phyloP scores from a whole-genome alignment of 2,888 invertebrate species.

The Papilio protenor region DNA sequence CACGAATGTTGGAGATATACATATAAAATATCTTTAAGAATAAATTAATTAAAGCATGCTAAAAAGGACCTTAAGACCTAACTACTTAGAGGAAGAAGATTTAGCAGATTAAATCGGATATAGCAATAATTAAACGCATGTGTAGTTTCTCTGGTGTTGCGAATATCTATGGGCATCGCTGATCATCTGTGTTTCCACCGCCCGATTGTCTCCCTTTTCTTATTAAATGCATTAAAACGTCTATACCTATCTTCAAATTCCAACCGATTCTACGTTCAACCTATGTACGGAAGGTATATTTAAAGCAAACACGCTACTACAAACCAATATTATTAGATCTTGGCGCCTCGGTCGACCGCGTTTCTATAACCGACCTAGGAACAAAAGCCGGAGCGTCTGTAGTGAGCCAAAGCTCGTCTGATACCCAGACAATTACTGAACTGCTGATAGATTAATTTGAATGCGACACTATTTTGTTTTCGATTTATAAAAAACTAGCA shows the following conservation, averaged over 20 bases:
- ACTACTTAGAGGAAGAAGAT: too few species aligned
- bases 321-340: constrained; percentile 32
- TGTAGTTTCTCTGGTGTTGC: too few species aligned
- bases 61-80: too few species aligned
- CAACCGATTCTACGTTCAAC: background rate
- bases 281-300: background rate
- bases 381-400: constrained; percentile 11
- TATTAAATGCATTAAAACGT: background rate
- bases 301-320: constrained; percentile 9
- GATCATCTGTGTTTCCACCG: too few species aligned
- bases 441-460: constrained; percentile 7
- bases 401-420: constrained; percentile 17
- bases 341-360: constrained; percentile 20
- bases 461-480: background rate
- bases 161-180: too few species aligned
- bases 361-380: constrained; percentile 27
- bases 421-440: constrained; percentile 25
- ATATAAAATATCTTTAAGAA: too few species aligned
- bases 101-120: too few species aligned
- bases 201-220: background rate
- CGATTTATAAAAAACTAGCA: background rate
- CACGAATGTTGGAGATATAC: too few species aligned
- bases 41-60: too few species aligned
- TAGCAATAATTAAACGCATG: too few species aligned
- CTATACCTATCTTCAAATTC: background rate